These are phyloP conservation scores for Drosophila testacea DNA, from an alignment of 2,888 invertebrate genomes.

Conservation along the genomic window DNA sequence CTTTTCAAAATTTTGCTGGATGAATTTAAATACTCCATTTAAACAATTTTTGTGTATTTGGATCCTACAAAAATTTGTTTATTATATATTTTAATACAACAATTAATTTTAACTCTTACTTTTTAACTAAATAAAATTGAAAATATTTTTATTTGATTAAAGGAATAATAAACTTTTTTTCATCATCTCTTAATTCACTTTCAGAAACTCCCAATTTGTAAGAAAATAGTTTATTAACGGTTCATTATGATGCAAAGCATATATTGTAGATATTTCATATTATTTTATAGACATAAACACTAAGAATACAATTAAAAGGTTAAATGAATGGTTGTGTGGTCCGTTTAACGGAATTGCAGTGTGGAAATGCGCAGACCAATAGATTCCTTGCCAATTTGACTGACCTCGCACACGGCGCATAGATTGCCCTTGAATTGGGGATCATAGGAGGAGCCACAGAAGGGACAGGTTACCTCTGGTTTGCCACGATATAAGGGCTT, in stretches of 20 bases:
- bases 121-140: no score
- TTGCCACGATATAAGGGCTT: conserved; percentile 98
- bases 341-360: conserved; percentile 83
- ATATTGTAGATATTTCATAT: conserved; percentile 32
- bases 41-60: no score
- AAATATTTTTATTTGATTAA: no score
- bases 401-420: conserved; percentile 94
- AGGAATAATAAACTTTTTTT: no score
- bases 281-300: conserved; percentile 35
- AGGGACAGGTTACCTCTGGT: conserved; percentile 95
- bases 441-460: conserved; percentile 95
- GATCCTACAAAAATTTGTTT: no score
- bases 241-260: conserved; percentile 24
- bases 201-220: conserved; percentile 2
- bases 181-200: no score
- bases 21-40: no score
- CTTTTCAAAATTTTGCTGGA: no score
- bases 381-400: conserved; percentile 96
- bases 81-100: no score
- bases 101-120: no score
- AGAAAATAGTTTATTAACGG: conserved; percentile 31
- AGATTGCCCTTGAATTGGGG: conserved; percentile 94
- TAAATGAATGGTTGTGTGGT: neutral
- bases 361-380: conserved; percentile 94
- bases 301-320: conserved; percentile 34